Evolutionary conservation across 2,888 invertebrate genomes (phyloP).

Genomic region (Neoitamus cyanurus): DNA sequence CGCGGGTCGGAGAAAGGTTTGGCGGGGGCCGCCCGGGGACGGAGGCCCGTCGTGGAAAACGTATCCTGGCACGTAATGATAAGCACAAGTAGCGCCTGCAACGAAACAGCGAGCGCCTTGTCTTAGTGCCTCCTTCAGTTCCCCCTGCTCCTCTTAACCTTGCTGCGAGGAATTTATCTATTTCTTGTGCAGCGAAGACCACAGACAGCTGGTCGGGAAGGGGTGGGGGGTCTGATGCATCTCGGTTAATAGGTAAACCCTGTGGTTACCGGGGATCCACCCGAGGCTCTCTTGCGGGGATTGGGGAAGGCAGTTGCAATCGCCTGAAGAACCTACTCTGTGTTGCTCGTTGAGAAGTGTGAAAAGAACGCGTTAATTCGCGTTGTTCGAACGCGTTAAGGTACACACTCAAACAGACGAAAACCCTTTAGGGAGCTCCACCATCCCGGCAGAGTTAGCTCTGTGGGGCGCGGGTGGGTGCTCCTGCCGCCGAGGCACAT

Average conservation of each 20-base stretch:
- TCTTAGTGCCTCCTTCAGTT: slow-evolving; percentile 28
- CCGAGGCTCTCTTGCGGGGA: not conserved
- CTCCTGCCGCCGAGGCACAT: not conserved
- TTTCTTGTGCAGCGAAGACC: not conserved
- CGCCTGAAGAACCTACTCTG: slow-evolving; percentile 45
- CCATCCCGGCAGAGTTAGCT: not conserved
- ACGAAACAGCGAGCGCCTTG: slow-evolving; percentile 38
- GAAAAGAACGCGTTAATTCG: slow-evolving; percentile 48
- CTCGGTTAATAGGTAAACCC: slow-evolving; percentile 43
- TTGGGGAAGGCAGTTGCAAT: slow-evolving; percentile 31
- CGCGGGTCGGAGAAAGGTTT: not conserved
- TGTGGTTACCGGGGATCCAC: not conserved
- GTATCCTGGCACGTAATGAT: slow-evolving; percentile 36
- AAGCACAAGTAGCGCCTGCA: slow-evolving; percentile 31
- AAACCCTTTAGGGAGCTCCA: slow-evolving; percentile 2
- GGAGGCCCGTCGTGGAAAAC: not conserved
- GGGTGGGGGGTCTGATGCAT: not conserved
- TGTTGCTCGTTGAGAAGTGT: slow-evolving; percentile 45
- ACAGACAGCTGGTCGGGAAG: not conserved
- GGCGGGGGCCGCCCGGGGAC: not conserved
- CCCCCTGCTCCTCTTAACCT: slow-evolving; percentile 9
- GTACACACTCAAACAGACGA: slow-evolving; percentile 33
- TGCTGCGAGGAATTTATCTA: slow-evolving; percentile 28
- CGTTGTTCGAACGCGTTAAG: slow-evolving; percentile 46
- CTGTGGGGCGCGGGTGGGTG: not conserved